Base-by-base conservation (phyloP, 2,113 vertebrate species). In the Sakesphorus luctuosus region DNA sequence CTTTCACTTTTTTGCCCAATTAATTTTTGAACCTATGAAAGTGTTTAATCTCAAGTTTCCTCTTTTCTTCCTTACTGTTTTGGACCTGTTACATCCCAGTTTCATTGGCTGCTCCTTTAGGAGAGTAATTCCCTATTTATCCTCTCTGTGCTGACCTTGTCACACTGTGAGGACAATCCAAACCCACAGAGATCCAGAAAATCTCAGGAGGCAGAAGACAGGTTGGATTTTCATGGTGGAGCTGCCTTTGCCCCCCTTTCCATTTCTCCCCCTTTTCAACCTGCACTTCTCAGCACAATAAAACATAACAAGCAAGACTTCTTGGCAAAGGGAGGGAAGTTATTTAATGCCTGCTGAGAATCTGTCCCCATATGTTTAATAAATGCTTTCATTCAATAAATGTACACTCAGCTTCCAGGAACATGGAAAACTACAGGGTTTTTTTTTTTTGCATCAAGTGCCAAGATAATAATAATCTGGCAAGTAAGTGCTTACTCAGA, bases 401-500 rank as follows among this genome's bases (percentile, higher is more conserved):
- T 91, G 89, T 90, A 29, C 18, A 23, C 69, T 94, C 88, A 92
- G 92, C 92, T 92, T 90, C 92, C 88, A 84, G 72, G 88, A 96
- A 93, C 90, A 90, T 80, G 68, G 90, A 94, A 96, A 95, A 83
- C 43, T 94, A 23, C 47, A 52, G 36, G 3, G 4, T n/a, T n/a
- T n/a, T n/a, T n/a, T 26, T 82, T 68, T 61, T 96, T 92, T 90
- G 52, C 47, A 75, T 88, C 61, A 23, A 78, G 83, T 92, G 85
- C 95, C 93, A 96, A 90, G 84, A 87, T 84, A 94, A 87, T 95
- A 93, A 96, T 75, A 84, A 96, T 66, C 92, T 94, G 93, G 90
- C 92, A 95, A 94, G 86, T 72, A 87, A 90, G 43, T 90, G 18
- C 80, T 93, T 49, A 75, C 72, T 86, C 44, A 68, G 33, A 93